Percentiles rank a stretch among this genome's conserved stretches.
Conservation (phyloP, 1,140 invertebrate genomes). For the Nasonia longicornis region DNA sequence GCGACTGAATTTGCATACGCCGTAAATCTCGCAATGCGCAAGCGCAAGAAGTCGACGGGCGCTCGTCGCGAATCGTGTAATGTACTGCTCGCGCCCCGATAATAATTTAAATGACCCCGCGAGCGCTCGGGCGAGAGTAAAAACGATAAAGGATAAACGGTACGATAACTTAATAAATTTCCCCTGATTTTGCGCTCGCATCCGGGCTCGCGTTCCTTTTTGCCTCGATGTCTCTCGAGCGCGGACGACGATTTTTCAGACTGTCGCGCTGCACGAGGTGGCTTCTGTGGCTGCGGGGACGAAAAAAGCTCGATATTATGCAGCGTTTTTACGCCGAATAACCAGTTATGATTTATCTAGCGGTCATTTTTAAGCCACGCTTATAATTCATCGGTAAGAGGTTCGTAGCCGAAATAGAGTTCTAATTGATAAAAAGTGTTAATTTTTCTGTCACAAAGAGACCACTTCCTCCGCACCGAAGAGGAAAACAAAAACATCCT, state of each 20-base stretch:
- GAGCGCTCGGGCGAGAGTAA: not conserved
- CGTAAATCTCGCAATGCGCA: slow-evolving; percentile 44
- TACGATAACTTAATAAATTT: slow-evolving; percentile 42
- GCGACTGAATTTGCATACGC: slow-evolving; percentile 42
- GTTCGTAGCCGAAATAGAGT: not conserved
- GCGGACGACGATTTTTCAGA: slow-evolving; percentile 11
- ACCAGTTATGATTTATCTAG: slow-evolving; percentile 35
- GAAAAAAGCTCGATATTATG: slow-evolving; percentile 4
- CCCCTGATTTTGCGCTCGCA: not conserved
- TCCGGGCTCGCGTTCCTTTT: not conserved
- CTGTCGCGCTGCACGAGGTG: not conserved
- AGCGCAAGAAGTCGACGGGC: not conserved
- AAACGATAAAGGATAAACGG: slow-evolving; percentile 39
- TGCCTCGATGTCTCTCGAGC: not conserved
- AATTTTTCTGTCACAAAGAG: no score
- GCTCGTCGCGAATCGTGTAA: slow-evolving; percentile 41
- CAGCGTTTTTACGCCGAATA: not conserved
- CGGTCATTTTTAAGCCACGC: not conserved
- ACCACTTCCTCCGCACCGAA: not conserved
- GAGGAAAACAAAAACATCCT: not conserved
- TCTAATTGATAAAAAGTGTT: not conserved
- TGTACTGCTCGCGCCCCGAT: slow-evolving; percentile 38
- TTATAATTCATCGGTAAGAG: slow-evolving; percentile 4
- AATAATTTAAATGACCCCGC: slow-evolving; percentile 43
- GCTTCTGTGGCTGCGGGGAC: not conserved